Conservation (phyloP, 2,888 invertebrate genomes). For the Dynastes tityus region DNA sequence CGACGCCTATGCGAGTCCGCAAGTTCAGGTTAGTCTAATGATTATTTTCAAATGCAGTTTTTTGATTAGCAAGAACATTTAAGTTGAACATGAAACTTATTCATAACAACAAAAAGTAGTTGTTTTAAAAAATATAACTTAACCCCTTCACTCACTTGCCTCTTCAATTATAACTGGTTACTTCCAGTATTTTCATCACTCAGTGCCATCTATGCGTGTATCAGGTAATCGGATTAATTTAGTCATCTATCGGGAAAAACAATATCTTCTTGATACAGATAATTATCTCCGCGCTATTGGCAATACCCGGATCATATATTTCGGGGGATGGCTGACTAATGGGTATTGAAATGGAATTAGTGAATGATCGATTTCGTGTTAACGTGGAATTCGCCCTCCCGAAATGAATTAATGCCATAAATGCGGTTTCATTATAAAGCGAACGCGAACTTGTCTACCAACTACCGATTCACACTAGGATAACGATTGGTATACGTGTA, state of each 20-base stretch:
- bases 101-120: too few species aligned
- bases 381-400: slow-evolving; percentile 32
- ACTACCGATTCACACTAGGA: not conserved
- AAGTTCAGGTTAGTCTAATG: too few species aligned
- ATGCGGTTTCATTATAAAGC: slow-evolving; percentile 33
- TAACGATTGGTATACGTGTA: not conserved
- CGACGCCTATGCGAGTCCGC: too few species aligned
- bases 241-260: slow-evolving; percentile 8
- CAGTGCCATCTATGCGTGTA: too few species aligned
- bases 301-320: slow-evolving; percentile 18
- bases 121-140: too few species aligned
- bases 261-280: slow-evolving; percentile 11
- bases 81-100: too few species aligned
- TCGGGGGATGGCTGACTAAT: slow-evolving; percentile 38
- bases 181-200: too few species aligned
- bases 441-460: slow-evolving; percentile 16
- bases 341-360: slow-evolving; percentile 45
- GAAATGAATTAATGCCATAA: slow-evolving; percentile 43
- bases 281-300: slow-evolving; percentile 7
- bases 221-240: not conserved
- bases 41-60: too few species aligned
- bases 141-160: too few species aligned
- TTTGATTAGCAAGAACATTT: too few species aligned
- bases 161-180: too few species aligned
- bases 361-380: slow-evolving; percentile 43